Percentiles rank a stretch among this genome's conserved stretches.
Conservation (phyloP, 1,140 invertebrate species). For the Trachelipus rathkii region DNA sequence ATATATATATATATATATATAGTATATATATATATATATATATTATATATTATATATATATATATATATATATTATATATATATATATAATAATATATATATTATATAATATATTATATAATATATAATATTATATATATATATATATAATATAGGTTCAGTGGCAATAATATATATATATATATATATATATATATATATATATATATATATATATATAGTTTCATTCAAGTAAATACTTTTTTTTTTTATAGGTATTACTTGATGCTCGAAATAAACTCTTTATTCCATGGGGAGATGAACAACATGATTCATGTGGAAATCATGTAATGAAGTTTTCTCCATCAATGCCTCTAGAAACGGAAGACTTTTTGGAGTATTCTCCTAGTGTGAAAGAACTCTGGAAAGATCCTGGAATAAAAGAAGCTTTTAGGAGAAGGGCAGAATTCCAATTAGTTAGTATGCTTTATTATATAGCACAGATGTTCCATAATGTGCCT, state of each 20-base stretch:
- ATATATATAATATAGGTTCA: too few relatives aligned
- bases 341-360: constrained; percentile 68
- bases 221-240: not conserved
- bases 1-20: too few relatives aligned
- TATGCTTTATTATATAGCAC: constrained; percentile 44
- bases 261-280: constrained; percentile 92
- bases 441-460: constrained; percentile 94
- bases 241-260: constrained; percentile 69
- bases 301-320: constrained; percentile 68
- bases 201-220: not conserved
- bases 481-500: too few relatives aligned
- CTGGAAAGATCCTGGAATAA: constrained; percentile 85
- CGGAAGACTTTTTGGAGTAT: constrained; percentile 74
- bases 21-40: too few relatives aligned
- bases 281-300: constrained; percentile 84
- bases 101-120: too few relatives aligned
- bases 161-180: constrained; percentile 2
- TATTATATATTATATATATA: too few relatives aligned
- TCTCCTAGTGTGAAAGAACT: constrained; percentile 72
- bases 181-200: not conserved
- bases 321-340: constrained; percentile 59
- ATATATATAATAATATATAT: too few relatives aligned
- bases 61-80: too few relatives aligned
- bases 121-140: too few relatives aligned
- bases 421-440: constrained; percentile 80